These are phyloP conservation scores for Drosophila carrolli DNA, from an alignment of 1,140 invertebrate species.

Conservation along the genomic window DNA sequence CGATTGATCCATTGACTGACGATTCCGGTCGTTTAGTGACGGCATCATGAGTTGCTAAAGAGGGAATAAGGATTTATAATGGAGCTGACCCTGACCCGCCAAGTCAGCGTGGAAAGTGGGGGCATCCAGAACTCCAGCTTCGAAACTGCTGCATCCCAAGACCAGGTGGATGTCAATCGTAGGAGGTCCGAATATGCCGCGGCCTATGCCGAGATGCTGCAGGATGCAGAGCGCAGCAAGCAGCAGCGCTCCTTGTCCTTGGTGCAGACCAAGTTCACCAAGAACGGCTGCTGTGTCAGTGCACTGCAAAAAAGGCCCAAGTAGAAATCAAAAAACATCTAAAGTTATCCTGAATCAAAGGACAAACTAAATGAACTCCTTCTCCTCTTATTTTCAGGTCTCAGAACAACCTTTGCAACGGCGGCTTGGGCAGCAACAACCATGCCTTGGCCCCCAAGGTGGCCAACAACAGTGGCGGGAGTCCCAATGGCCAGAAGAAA, in stretches of 20 bases:
- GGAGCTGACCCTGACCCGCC: conserved; percentile 50
- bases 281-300: conserved; percentile 70
- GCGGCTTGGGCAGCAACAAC: conserved; percentile 85
- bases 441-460: conserved; percentile 87
- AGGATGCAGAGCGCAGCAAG: conserved; percentile 10
- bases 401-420: conserved; percentile 90
- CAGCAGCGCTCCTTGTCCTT: conserved; percentile 57
- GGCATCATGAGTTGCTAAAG: conserved; percentile 12
- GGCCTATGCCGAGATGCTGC: conserved; percentile 53
- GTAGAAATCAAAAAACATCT: conserved; percentile 24
- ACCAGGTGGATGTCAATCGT: conserved; percentile 10
- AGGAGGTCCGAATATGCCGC: conserved; percentile 47
- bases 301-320: conserved; percentile 56
- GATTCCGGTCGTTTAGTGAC: conserved; percentile 14
- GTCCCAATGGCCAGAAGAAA: conserved; percentile 87
- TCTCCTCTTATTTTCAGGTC: conserved; percentile 86
- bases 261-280: conserved; percentile 71
- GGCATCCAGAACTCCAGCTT: conserved; percentile 58
- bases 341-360: background rate
- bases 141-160: conserved; percentile 1
- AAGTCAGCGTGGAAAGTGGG: conserved; percentile 40
- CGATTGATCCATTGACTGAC: conserved; percentile 38
- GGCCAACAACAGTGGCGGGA: conserved; percentile 87
- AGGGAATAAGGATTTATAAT: conserved; percentile 8
- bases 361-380: background rate